phyloP scores from a whole-genome alignment of 2,888 invertebrate species.

The Eilema griseolum region DNA sequence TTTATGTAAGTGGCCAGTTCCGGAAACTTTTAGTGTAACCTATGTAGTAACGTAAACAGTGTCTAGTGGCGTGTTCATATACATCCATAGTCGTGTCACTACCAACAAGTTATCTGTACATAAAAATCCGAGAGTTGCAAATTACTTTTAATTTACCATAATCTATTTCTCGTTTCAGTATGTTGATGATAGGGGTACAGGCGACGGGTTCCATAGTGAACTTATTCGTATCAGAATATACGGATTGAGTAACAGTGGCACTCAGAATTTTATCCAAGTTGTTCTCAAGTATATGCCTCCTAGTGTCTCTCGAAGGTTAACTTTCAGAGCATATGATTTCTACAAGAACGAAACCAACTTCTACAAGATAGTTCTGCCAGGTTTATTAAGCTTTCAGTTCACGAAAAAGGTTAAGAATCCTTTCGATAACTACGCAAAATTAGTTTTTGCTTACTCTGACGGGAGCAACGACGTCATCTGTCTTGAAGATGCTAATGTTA shows the following conservation, averaged over 20 bases:
- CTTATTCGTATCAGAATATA: conserved; percentile 87
- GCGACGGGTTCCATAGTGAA: conserved; percentile 90
- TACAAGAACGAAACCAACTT: conserved; percentile 91
- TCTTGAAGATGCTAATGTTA: conserved; percentile 83
- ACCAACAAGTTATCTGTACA: too few relatives aligned
- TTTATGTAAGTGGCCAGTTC: too few relatives aligned
- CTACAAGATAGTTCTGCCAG: conserved; percentile 85
- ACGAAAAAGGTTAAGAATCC: conserved; percentile 74
- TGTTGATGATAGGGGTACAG: conserved; percentile 84
- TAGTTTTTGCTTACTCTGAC: conserved; percentile 80
- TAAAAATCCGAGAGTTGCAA: too few relatives aligned
- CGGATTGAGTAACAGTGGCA: conserved; percentile 69
- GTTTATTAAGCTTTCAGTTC: conserved; percentile 76
- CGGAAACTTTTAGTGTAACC: too few relatives aligned
- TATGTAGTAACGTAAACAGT: too few relatives aligned
- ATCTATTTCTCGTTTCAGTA: conserved; percentile 64
- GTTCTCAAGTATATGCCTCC: conserved; percentile 90
- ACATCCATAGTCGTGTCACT: too few relatives aligned
- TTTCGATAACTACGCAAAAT: conserved; percentile 80
- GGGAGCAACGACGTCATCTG: conserved; percentile 86
- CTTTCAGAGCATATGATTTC: conserved; percentile 89
- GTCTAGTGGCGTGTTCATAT: too few relatives aligned
- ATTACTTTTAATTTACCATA: background rate
- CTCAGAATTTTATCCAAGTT: conserved; percentile 77
- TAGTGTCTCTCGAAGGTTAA: conserved; percentile 87